Conservation (phyloP, 2,888 invertebrate species). For the Bombyx huttoni region DNA sequence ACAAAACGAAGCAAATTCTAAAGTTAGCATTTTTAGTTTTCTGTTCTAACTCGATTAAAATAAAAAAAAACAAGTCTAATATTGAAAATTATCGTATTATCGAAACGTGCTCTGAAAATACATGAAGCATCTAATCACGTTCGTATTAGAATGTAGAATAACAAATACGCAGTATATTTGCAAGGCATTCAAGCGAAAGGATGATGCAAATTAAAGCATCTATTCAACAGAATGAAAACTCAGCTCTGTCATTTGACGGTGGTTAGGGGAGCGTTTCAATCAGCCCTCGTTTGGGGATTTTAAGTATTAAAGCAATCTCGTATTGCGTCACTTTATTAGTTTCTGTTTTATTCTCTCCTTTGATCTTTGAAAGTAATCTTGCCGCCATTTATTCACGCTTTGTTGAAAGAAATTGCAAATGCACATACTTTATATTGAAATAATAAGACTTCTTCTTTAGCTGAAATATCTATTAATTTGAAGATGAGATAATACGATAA, state of each 20-base stretch:
- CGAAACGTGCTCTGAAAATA: background rate
- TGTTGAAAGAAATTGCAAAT: conserved; percentile 13
- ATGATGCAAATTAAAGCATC: conserved; percentile 67
- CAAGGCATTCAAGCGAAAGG: conserved; percentile 13
- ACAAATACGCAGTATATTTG: background rate
- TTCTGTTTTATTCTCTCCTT: conserved; percentile 57
- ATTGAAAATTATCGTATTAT: no score
- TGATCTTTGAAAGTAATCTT: conserved; percentile 58
- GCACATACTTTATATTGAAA: conserved; percentile 9
- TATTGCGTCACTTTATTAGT: conserved; percentile 64
- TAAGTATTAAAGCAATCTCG: conserved; percentile 65
- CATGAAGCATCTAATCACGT: conserved; percentile 7
- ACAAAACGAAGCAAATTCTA: conserved; percentile 15
- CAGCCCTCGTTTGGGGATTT: conserved; percentile 56
- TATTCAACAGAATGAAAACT: conserved; percentile 62
- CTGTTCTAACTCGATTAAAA: no score
- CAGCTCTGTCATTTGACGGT: conserved; percentile 48
- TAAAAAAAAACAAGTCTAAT: no score
- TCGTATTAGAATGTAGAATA: conserved; percentile 1
- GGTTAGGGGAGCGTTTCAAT: conserved; percentile 59
- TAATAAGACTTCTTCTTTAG: conserved; percentile 6
- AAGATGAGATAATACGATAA: no score
- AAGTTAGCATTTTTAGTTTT: background rate
- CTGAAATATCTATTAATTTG: no score
- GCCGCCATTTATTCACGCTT: conserved; percentile 34